These are phyloP conservation scores for Periophthalmodon schlosseri DNA, from an alignment of 2,113 vertebrate genomes.

Conservation along the genomic window DNA sequence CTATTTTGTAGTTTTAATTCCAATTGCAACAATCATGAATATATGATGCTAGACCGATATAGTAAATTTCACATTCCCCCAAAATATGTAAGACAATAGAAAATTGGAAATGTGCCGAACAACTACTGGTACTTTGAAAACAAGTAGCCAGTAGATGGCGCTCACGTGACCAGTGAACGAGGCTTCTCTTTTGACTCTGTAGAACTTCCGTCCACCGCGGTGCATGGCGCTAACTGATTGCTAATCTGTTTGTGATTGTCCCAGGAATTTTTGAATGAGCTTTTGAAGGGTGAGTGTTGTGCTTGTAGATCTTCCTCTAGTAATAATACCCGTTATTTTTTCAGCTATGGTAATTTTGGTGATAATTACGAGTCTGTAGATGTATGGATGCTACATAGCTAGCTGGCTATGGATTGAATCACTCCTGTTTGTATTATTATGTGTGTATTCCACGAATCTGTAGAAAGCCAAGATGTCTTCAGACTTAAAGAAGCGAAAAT, in stretches of 20 bases:
- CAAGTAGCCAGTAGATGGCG: background rate
- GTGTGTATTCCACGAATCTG: background rate
- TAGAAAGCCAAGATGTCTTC: slow-evolving; percentile 68
- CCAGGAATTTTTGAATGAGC: background rate
- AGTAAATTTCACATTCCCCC: no score
- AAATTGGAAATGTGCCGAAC: no score
- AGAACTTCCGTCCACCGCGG: slow-evolving; percentile 45
- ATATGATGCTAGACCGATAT: no score
- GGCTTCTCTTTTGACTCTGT: background rate
- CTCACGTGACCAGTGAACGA: background rate
- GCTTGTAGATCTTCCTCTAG: background rate
- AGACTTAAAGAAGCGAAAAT: slow-evolving; percentile 92
- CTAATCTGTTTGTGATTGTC: background rate
- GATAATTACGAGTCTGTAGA: background rate
- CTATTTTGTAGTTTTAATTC: background rate
- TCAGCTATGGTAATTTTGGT: background rate
- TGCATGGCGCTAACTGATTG: background rate
- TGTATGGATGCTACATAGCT: slow-evolving; percentile 24
- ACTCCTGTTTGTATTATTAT: background rate
- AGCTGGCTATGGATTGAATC: background rate
- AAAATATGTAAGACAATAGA: no score
- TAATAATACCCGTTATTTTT: background rate
- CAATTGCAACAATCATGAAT: background rate
- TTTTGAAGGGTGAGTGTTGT: background rate
- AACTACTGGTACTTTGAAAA: no score